phyloP scores from a whole-genome alignment of 1,140 invertebrate genomes.

The Trachymyrmex cornetzi region DNA sequence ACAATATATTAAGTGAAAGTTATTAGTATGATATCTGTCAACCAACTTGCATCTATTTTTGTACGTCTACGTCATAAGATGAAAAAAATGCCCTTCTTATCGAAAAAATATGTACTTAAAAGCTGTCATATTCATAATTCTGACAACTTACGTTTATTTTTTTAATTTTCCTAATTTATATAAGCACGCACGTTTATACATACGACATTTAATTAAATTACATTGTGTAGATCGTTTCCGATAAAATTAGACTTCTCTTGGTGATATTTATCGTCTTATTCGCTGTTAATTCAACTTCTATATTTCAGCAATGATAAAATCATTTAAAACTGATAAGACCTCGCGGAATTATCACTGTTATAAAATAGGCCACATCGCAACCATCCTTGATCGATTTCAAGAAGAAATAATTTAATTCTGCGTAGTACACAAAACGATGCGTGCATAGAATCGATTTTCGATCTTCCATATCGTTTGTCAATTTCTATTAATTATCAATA shows the following conservation, averaged over 20 bases:
- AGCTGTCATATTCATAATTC: background rate
- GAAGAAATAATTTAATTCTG: conserved; percentile 4
- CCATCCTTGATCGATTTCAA: conserved; percentile 21
- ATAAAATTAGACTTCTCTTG: background rate
- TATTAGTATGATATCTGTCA: background rate
- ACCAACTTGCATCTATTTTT: background rate
- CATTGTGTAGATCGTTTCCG: background rate
- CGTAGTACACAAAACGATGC: conserved; percentile 24
- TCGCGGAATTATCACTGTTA: background rate
- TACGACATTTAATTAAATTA: background rate
- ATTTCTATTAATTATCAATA: background rate
- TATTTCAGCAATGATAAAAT: background rate
- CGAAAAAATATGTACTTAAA: background rate
- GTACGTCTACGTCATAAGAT: background rate
- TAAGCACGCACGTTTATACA: background rate
- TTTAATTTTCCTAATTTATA: background rate
- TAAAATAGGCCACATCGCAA: background rate
- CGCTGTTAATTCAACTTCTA: background rate
- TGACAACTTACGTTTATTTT: background rate
- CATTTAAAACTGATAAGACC: background rate
- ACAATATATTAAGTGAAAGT: background rate
- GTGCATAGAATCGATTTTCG: background rate
- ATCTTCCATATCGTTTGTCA: background rate
- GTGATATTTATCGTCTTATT: background rate
- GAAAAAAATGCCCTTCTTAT: background rate